phyloP scores from a whole-genome alignment of 1,140 invertebrate species.

The Orius insidiosus region DNA sequence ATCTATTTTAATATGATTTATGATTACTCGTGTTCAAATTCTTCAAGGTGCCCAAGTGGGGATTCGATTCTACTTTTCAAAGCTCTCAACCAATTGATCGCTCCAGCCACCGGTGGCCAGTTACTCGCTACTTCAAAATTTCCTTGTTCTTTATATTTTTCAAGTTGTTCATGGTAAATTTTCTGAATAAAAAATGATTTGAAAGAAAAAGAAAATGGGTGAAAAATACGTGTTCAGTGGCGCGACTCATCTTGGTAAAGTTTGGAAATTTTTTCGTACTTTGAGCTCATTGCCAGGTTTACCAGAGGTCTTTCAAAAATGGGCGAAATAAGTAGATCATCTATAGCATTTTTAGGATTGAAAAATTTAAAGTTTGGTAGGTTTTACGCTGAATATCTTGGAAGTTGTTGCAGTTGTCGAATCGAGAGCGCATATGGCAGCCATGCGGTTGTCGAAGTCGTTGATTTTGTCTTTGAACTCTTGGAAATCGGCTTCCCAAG shows the following conservation, averaged over 20 bases:
- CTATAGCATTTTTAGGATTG: conserved; percentile 28
- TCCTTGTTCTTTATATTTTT: conserved; percentile 28
- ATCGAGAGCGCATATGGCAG: conserved; percentile 53
- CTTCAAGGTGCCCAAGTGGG: conserved; percentile 38
- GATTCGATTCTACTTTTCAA: conserved; percentile 38
- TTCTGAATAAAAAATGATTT: conserved; percentile 18
- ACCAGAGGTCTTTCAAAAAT: conserved; percentile 52
- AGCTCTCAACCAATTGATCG: conserved; percentile 51
- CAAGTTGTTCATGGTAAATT: conserved; percentile 24
- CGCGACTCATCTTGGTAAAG: conserved; percentile 43
- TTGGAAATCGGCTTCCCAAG: conserved; percentile 42
- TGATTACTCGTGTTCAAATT: conserved; percentile 32
- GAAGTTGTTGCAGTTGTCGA: conserved; percentile 56
- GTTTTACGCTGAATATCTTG: conserved; percentile 39
- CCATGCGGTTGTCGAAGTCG: conserved; percentile 55
- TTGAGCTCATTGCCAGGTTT: conserved; percentile 39
- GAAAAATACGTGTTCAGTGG: conserved; percentile 34
- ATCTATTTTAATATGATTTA: too few species aligned
- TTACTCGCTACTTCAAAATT: conserved; percentile 40
- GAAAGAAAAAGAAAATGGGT: not conserved
- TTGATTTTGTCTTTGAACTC: conserved; percentile 36
- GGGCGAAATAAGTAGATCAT: conserved; percentile 55
- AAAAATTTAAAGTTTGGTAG: not conserved
- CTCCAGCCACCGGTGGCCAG: conserved; percentile 52
- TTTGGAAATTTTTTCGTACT: conserved; percentile 35